These are phyloP conservation scores for Marisa cornuarietis DNA, from an alignment of 1,140 invertebrate species.

Conservation along the genomic window DNA sequence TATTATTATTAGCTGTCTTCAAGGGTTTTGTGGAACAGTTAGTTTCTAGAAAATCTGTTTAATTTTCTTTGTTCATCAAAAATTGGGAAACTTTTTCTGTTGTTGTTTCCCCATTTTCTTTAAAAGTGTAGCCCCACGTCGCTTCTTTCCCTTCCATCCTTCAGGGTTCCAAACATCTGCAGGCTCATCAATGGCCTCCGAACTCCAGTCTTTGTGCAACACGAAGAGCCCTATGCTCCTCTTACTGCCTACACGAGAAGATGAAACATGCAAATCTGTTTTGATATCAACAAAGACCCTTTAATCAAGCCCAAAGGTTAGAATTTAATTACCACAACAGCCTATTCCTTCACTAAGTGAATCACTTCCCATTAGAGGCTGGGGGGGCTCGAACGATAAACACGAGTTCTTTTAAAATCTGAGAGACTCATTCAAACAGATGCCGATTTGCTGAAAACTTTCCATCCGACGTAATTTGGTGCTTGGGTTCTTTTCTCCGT, in stretches of 20 bases:
- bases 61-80: too few relatives aligned
- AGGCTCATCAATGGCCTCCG: not conserved
- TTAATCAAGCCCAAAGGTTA: not conserved
- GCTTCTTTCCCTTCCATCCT: not conserved
- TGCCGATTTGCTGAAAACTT: not conserved
- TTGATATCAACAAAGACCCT: not conserved
- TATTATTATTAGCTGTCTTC: too few relatives aligned
- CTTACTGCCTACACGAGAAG: not conserved
- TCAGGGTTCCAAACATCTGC: not conserved
- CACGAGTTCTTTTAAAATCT: not conserved
- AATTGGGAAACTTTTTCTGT: too few relatives aligned
- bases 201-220: not conserved
- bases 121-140: not conserved
- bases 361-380: not conserved
- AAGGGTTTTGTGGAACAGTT: too few relatives aligned
- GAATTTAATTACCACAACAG: not conserved
- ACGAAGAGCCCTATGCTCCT: not conserved
- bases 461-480: not conserved
- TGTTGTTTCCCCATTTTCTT: too few relatives aligned
- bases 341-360: not conserved
- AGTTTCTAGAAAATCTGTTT: too few relatives aligned
- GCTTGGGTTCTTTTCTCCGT: not conserved
- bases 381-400: not conserved
- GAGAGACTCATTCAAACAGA: slow-evolving; percentile 3
- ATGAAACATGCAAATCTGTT: slow-evolving; percentile 6